These are phyloP conservation scores for Leptinotarsa texana DNA, from an alignment of 1,140 invertebrate species.

Conservation along the genomic window DNA sequence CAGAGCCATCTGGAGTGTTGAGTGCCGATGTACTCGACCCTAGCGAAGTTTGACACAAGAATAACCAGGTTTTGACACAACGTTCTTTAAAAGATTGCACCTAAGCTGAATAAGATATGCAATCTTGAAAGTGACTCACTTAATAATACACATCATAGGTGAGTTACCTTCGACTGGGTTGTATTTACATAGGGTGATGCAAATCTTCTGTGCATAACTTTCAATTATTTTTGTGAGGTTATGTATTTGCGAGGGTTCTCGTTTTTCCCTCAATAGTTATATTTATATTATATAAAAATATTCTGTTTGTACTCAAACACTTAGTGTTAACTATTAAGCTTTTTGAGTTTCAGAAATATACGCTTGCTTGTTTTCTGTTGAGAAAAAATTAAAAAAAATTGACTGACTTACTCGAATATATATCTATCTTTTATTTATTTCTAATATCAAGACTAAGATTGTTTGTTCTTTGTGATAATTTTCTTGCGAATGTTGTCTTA, in stretches of 20 bases:
- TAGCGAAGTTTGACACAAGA: constrained; percentile 40
- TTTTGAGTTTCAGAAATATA: not conserved
- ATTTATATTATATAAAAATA: not conserved
- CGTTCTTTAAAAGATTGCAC: not conserved
- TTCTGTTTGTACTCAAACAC: constrained; percentile 2
- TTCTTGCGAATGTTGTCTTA: not conserved
- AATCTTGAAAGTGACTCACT: not conserved
- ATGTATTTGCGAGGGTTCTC: not conserved
- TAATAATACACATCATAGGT: not conserved
- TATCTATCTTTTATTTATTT: constrained; percentile 3
- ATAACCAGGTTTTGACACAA: not conserved
- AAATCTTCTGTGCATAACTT: not conserved
- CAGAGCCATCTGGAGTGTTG: constrained; percentile 39
- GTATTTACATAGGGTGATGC: not conserved
- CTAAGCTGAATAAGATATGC: not conserved
- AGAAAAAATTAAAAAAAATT: not conserved
- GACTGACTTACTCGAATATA: not conserved
- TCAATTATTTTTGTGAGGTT: not conserved
- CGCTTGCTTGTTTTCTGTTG: too few relatives aligned
- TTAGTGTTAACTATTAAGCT: not conserved
- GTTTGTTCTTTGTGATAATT: constrained; percentile 3
- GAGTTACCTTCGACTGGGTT: not conserved
- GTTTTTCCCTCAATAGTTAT: not conserved
- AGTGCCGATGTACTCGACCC: constrained; percentile 41
- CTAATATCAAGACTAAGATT: not conserved